Evolutionary conservation across 2,888 invertebrate species (phyloP).

Genomic region (Notodonta dromedarius): DNA sequence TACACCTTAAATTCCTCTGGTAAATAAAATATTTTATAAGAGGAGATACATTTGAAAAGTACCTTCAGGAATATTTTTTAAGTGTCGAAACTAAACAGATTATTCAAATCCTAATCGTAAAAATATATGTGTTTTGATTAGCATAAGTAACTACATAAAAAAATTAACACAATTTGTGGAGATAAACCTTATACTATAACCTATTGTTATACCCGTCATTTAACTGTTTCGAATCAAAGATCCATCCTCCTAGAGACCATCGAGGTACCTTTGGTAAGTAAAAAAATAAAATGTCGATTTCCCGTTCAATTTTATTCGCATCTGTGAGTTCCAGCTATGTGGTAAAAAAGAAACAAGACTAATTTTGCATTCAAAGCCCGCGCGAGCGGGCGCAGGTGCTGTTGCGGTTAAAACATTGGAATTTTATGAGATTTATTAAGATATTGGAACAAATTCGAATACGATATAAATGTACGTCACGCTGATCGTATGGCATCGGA

Average conservation of each 20-base stretch:
- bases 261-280: conserved; percentile 44
- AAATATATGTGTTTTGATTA: no score
- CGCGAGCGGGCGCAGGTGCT: conserved; percentile 75
- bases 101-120: no score
- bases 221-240: conserved; percentile 31
- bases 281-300: conserved; percentile 69
- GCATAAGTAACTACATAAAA: no score
- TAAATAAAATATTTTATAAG: not conserved
- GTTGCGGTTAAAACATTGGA: conserved; percentile 79
- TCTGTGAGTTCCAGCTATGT: conserved; percentile 73
- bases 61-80: no score
- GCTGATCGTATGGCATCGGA: conserved; percentile 31
- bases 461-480: conserved; percentile 44
- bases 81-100: no score
- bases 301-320: conserved; percentile 74
- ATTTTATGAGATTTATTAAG: conserved; percentile 83
- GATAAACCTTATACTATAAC: no score
- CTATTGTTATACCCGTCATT: not conserved
- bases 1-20: not conserved
- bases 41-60: no score
- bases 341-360: conserved; percentile 82
- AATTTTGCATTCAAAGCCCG: conserved; percentile 82
- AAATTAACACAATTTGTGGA: no score
- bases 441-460: conserved; percentile 69
- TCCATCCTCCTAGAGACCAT: no score